Evolutionary conservation across 1,140 invertebrate genomes (phyloP).

Genomic region (Melipona quadrifasciata): DNA sequence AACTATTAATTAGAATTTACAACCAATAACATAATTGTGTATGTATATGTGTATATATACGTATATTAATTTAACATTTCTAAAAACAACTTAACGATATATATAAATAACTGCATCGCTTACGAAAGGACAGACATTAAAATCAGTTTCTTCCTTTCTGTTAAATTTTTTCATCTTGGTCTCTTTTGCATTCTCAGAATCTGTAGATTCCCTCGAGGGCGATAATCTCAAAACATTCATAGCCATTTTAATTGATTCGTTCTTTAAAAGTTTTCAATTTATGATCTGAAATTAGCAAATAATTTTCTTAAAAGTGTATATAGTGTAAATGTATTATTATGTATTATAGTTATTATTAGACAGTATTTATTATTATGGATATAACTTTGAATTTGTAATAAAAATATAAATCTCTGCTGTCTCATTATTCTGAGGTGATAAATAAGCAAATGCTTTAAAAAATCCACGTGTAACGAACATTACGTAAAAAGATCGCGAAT

Average conservation of each 20-base stretch:
- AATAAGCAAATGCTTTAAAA: neutral
- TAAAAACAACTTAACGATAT: neutral
- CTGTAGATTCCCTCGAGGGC: neutral
- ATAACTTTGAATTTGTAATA: neutral
- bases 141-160: neutral
- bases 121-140: conserved; percentile 52
- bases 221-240: neutral
- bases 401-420: neutral
- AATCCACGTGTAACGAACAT: neutral
- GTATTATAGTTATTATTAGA: too few species aligned
- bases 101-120: neutral
- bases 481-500: neutral
- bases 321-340: too few species aligned
- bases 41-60: too few species aligned
- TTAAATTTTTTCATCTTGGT: neutral
- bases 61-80: neutral
- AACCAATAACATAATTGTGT: too few species aligned
- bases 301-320: neutral
- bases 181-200: neutral
- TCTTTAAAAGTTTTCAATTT: neutral
- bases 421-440: neutral
- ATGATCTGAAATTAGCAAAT: conserved; percentile 13
- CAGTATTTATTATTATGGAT: too few species aligned
- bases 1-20: too few species aligned
- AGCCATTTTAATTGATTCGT: conserved; percentile 30